These are phyloP conservation scores for Procambarus virginalis DNA, from an alignment of 1,140 invertebrate genomes.

Conservation along the genomic window DNA sequence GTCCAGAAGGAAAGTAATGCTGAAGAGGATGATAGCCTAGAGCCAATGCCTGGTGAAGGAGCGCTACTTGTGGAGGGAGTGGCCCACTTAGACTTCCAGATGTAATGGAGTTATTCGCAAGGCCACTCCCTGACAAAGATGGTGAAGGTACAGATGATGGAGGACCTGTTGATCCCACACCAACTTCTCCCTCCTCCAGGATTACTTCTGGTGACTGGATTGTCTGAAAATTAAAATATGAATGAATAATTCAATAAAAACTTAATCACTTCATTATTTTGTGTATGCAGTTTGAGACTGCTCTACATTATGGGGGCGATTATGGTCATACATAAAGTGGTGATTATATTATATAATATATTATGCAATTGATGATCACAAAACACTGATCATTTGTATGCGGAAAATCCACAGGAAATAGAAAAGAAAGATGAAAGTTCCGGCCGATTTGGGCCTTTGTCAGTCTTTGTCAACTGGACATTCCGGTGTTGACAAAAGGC, in stretches of 20 bases:
- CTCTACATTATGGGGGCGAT: too few relatives aligned
- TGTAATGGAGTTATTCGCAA: slow-evolving; percentile 25
- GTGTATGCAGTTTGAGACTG: too few relatives aligned
- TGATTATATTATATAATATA: too few relatives aligned
- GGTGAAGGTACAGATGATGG: slow-evolving; percentile 52
- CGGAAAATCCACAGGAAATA: too few relatives aligned
- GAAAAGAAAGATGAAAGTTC: too few relatives aligned
- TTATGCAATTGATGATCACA: too few relatives aligned
- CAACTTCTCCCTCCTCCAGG: slow-evolving; percentile 60
- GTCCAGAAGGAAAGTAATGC: slow-evolving; percentile 61
- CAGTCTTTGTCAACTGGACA: too few relatives aligned
- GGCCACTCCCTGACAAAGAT: slow-evolving; percentile 34
- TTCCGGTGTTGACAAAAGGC: too few relatives aligned
- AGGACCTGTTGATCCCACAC: slow-evolving; percentile 45
- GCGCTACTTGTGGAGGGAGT: slow-evolving; percentile 61
- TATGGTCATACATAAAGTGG: too few relatives aligned
- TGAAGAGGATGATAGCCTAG: slow-evolving; percentile 64
- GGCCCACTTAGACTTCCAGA: slow-evolving; percentile 34
- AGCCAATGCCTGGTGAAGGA: slow-evolving; percentile 68
- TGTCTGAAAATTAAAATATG: slow-evolving; percentile 24
- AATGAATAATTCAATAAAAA: background rate
- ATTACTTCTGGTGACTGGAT: slow-evolving; percentile 63
- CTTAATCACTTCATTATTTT: too few relatives aligned
- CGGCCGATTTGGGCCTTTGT: too few relatives aligned
- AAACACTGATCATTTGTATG: too few relatives aligned